Percentiles rank a stretch among this genome's conserved stretches.
phyloP scores from a whole-genome alignment of 2,797 vertebrate genomes.

The Vultur gryphus region DNA sequence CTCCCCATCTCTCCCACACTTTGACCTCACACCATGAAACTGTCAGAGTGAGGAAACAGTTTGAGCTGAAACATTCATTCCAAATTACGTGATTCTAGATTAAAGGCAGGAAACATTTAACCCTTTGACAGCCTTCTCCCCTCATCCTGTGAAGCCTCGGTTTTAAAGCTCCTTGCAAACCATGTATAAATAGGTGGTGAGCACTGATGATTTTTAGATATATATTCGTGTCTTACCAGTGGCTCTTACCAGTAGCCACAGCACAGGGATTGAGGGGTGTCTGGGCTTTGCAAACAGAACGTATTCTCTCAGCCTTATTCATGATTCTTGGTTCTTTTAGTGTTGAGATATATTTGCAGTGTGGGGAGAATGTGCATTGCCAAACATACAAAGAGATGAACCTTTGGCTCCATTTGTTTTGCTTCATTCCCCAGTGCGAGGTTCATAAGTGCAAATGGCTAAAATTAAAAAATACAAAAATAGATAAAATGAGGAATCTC shows the following conservation, averaged over 20 bases:
- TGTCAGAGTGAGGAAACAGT: slow-evolving; percentile 32
- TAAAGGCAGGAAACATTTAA: slow-evolving; percentile 54
- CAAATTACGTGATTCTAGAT: slow-evolving; percentile 43
- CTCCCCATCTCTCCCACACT: neutral
- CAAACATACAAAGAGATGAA: neutral
- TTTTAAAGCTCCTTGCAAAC: neutral
- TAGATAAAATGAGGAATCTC: neutral
- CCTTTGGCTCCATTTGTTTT: neutral
- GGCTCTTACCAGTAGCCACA: neutral
- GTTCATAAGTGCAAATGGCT: slow-evolving; percentile 11
- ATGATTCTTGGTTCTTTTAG: neutral
- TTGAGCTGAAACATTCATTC: slow-evolving; percentile 57
- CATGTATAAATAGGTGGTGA: neutral
- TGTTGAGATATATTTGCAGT: neutral
- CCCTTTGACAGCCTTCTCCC: neutral
- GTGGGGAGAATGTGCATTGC: neutral
- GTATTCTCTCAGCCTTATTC: neutral
- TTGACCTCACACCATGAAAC: slow-evolving; percentile 42
- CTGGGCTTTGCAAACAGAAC: neutral
- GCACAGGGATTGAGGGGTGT: neutral
- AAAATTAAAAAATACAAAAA: slow-evolving; percentile 16
- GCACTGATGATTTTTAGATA: neutral
- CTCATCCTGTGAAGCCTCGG: neutral
- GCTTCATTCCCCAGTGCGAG: neutral
- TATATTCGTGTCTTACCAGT: neutral